Percentiles rank a stretch among this genome's conserved stretches.
These are phyloP conservation scores for Chelidonichthys spinosus DNA, from an alignment of 2,797 vertebrate species.

Conservation along the genomic window DNA sequence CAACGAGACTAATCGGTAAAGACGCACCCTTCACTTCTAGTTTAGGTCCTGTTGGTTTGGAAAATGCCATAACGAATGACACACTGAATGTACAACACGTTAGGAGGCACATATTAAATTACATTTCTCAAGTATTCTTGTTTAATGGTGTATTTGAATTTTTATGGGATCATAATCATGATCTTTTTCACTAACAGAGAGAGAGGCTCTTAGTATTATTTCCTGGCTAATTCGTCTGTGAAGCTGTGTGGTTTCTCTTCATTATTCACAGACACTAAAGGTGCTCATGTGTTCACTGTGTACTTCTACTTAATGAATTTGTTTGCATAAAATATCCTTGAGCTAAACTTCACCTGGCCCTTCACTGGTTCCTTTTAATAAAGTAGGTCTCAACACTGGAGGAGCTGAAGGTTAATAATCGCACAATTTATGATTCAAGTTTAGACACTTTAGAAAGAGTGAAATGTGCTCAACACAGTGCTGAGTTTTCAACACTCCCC, in stretches of 20 bases:
- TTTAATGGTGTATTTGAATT: conserved; percentile 13
- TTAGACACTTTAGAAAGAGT: conserved; percentile 36
- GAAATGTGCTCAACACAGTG: conserved; percentile 30
- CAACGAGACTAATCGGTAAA: conserved; percentile 91
- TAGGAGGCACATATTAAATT: background rate
- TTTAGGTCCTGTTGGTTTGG: conserved; percentile 23
- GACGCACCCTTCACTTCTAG: conserved; percentile 28
- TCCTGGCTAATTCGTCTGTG: background rate
- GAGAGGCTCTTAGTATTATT: conserved; percentile 8
- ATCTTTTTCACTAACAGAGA: conserved; percentile 15
- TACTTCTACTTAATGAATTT: conserved; percentile 37
- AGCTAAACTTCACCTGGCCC: conserved; percentile 48
- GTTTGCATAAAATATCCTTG: conserved; percentile 60
- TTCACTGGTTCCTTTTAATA: conserved; percentile 30
- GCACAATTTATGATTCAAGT: conserved; percentile 50
- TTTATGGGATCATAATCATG: background rate
- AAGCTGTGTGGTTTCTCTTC: conserved; percentile 22
- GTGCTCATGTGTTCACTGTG: conserved; percentile 30
- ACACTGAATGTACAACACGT: conserved; percentile 7
- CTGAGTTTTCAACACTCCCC: conserved; percentile 18
- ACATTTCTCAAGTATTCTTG: background rate
- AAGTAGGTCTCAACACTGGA: conserved; percentile 34
- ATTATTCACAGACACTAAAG: conserved; percentile 39
- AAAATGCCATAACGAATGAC: conserved; percentile 19
- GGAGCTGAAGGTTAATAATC: conserved; percentile 35